Base-by-base conservation (phyloP, 2,888 invertebrate genomes). In the Oscheius sp. region DNA sequence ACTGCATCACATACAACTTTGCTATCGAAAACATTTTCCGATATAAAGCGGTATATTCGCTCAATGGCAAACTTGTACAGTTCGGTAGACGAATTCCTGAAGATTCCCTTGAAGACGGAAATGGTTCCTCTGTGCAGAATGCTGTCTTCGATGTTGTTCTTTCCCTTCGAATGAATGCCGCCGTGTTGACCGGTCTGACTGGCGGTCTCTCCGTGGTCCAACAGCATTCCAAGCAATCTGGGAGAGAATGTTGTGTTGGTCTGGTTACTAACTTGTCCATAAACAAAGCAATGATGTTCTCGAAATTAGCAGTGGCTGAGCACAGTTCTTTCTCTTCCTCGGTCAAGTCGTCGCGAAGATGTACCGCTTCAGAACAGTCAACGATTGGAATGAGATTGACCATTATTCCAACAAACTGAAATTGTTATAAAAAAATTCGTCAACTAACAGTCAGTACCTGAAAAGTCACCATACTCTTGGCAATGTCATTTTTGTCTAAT, bases 281-380 rank as follows among this genome's bases (percentile, higher is more conserved):
- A 87, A 95, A 94, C 86, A 95, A 93, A 1, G 95, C 90, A 1
- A 96, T 93, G 87, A 96, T 96, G 89, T 95, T 95, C 90, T 96
- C 95, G 84, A 96, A 93, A 83, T 93, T 93, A 0, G 94, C 94
- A 0, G 95, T 94, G 0, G 94, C 93, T 80, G 93, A 93, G 89
- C 95, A 95, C 7, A 92, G 84, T 77, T 92, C 91, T 76, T 88
- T 89, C 87, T 96, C 95, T 76, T 93, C 93, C 91, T 92, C 94
- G 0, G 93, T 93, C 77, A 95, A 91, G 87, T 94, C 93, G 0
- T 91, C 89, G 87, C 93, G 92, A 82, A 93, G 89, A 73, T 93
- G 92, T 51, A 92, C 91, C 1, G 94, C 94, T 13, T 93, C 92
- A 5, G 95, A 95, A 79, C 94, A 95, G 89, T 96, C 95, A 5